Base-by-base conservation (phyloP, 2,113 vertebrate genomes). In the Leptodactylus fuscus region DNA sequence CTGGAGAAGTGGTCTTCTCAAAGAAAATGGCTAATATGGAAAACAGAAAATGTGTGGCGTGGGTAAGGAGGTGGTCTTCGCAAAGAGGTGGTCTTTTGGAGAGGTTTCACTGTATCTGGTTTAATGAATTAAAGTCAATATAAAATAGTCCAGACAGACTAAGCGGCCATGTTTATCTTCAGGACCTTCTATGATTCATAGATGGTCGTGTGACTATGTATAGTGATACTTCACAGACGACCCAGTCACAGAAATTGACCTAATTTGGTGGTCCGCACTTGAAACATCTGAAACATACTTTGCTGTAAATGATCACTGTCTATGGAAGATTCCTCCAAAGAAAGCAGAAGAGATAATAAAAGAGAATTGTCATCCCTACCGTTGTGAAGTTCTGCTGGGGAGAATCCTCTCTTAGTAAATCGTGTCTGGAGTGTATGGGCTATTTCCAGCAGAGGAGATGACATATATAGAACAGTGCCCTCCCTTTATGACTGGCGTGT, bases 371-470 rank as follows among this genome's bases (percentile, higher is more conserved):
- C 13, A 88, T 87, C 87, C 89, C 88, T 93, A 92, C 90, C 91
- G 88, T 88, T 84, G 82, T 87, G 89, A 90, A 85, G 83, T 79
- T 87, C 81, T 88, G 87, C 89, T 10, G 1, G 81, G 84, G 86
- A 85, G 86, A 91, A 88, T 87, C 71, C 86, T 46, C 77, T 87
- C 82, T 55, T 41, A 89, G 44, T 90, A 90, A 86, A 88, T 83
- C 87, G 88, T 89, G 78, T 29, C 73, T 88, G 83, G 32, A 22
- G 81, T 60, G 70, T 34, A 44, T 29, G 81, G 88, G 83, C 82
- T 91, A 92, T 90, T 91, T 91, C 91, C 90, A 83, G 89, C 7
- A 11, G 87, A 85, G 85, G 15, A 79, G 76, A 90, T 69, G 29
- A 85, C 89, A 91, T 91, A 80, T 85, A 91, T 74, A 85, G 90